These are phyloP conservation scores for Drosophila santomea DNA, from an alignment of 1,140 invertebrate genomes.

Conservation along the genomic window DNA sequence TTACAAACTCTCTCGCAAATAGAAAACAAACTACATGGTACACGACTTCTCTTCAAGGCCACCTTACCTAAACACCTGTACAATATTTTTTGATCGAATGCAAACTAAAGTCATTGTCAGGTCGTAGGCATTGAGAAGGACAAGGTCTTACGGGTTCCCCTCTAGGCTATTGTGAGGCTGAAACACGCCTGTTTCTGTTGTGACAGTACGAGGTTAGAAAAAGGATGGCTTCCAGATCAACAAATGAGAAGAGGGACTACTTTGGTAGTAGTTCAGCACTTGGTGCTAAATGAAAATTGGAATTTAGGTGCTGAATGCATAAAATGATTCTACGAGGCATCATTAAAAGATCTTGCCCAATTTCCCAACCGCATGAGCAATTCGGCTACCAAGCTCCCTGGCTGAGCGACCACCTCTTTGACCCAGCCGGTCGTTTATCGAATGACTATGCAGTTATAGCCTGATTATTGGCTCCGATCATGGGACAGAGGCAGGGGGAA, in stretches of 20 bases:
- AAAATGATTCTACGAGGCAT: constrained; percentile 48
- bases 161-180: constrained; percentile 44
- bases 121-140: constrained; percentile 8
- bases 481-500: constrained; percentile 14
- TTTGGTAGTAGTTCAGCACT: background rate
- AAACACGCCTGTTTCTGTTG: constrained; percentile 52
- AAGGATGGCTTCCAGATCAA: constrained; percentile 47
- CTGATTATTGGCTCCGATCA: constrained; percentile 72
- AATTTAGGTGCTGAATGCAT: constrained; percentile 14
- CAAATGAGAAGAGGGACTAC: constrained; percentile 52
- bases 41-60: constrained; percentile 39
- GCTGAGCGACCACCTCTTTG: constrained; percentile 56
- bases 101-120: constrained; percentile 33
- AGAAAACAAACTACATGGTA: constrained; percentile 4
- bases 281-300: constrained; percentile 34
- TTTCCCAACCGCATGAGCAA: constrained; percentile 29
- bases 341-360: constrained; percentile 52
- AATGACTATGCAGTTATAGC: constrained; percentile 83
- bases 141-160: constrained; percentile 39
- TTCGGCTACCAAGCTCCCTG: constrained; percentile 19
- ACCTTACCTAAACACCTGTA: constrained; percentile 25
- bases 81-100: constrained; percentile 47
- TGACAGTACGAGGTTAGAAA: constrained; percentile 56
- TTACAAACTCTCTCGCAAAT: background rate
- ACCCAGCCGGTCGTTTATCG: constrained; percentile 79